Percentiles rank a stretch among this genome's conserved stretches.
Conservation (phyloP, 2,888 invertebrate species). For the Drosophila acutilabella region DNA sequence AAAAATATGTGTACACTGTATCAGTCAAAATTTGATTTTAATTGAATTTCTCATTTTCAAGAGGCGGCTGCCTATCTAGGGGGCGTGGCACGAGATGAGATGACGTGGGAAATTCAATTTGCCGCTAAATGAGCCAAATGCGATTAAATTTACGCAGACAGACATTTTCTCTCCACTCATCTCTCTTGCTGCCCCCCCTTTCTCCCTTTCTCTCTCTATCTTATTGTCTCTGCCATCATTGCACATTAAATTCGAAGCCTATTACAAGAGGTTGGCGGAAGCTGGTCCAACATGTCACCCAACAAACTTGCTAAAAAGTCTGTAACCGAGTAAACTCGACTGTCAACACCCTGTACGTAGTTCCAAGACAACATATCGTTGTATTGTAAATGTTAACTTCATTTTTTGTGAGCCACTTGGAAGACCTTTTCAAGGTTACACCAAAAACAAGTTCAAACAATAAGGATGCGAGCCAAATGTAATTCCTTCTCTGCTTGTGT, state of each 20-base stretch:
- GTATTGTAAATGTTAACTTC: too few relatives aligned
- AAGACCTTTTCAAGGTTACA: too few relatives aligned
- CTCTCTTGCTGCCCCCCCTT: neutral
- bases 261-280: constrained; percentile 2
- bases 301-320: neutral
- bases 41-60: constrained; percentile 74
- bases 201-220: neutral
- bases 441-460: constrained; percentile 16
- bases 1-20: constrained; percentile 22
- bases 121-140: constrained; percentile 76
- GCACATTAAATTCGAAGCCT: constrained; percentile 27
- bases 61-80: constrained; percentile 29
- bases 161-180: constrained; percentile 6
- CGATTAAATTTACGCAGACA: constrained; percentile 69
- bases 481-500: constrained; percentile 2
- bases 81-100: constrained; percentile 25
- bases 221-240: neutral
- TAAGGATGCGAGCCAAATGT: constrained; percentile 20
- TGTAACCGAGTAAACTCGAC: neutral
- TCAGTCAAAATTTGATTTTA: constrained; percentile 72
- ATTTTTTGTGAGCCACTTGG: too few relatives aligned
- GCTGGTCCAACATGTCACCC: constrained; percentile 33
- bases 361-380: neutral
- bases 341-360: neutral
- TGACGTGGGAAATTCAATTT: constrained; percentile 71